phyloP scores from a whole-genome alignment of 2,113 vertebrate genomes.

The Gymnorhina tibicen region DNA sequence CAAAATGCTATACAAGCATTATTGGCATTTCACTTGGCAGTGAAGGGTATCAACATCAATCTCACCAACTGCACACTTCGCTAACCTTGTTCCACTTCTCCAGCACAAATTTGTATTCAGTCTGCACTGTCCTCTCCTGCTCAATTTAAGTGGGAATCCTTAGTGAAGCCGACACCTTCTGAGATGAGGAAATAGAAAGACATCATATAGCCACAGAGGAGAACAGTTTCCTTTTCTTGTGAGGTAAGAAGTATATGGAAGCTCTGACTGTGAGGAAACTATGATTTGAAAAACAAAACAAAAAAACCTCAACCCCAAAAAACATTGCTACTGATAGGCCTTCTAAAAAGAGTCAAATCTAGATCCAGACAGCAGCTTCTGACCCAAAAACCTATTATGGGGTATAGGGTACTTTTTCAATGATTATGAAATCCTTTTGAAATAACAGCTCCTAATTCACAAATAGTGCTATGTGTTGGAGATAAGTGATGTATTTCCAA shows the following conservation, averaged over 20 bases:
- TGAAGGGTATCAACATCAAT: conserved; percentile 87
- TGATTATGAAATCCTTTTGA: not conserved
- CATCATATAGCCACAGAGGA: not conserved
- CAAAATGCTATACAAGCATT: conserved; percentile 90
- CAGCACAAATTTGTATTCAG: conserved; percentile 64
- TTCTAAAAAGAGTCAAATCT: not conserved
- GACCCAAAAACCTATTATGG: not conserved
- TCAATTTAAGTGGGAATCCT: conserved; percentile 66
- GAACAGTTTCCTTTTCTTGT: not conserved
- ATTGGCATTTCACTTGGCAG: conserved; percentile 90
- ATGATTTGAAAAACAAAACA: not conserved
- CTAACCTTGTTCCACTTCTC: conserved; percentile 71
- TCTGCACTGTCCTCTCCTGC: not conserved
- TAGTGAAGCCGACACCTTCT: not conserved
- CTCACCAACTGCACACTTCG: conserved; percentile 73
- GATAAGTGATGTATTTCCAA: not conserved
- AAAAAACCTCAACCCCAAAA: not conserved
- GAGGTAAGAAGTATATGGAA: not conserved
- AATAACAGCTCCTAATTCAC: conserved; percentile 1
- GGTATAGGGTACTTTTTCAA: not conserved
- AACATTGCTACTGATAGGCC: not conserved
- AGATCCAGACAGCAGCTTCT: not conserved
- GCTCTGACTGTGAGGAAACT: not conserved
- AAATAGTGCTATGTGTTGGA: not conserved
- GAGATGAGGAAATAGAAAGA: conserved; percentile 32